phyloP scores from a whole-genome alignment of 2,113 vertebrate species.

The Pantherophis guttatus region DNA sequence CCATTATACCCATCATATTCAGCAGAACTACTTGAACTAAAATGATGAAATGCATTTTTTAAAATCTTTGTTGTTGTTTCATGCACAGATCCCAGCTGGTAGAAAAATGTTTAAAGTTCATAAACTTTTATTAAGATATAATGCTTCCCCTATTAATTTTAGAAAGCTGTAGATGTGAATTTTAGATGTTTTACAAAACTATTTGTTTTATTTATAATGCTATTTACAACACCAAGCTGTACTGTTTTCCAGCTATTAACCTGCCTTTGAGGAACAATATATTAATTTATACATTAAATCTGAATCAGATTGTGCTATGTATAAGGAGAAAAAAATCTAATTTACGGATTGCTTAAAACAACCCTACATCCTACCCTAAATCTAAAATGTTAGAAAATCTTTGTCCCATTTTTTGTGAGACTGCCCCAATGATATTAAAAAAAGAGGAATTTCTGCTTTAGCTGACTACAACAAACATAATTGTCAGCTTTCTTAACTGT shows the following conservation, averaged over 20 bases:
- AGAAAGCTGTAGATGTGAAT: slow-evolving; percentile 6
- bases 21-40: neutral
- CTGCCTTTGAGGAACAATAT: neutral
- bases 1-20: neutral
- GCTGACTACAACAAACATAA: neutral
- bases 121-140: slow-evolving; percentile 32
- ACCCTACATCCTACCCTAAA: neutral
- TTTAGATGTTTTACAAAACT: neutral
- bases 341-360: neutral
- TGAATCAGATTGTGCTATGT: neutral
- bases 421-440: neutral
- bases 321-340: neutral
- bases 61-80: slow-evolving; percentile 40
- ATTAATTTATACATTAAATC: neutral
- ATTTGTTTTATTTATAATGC: neutral
- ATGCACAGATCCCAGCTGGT: slow-evolving; percentile 40
- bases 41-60: neutral
- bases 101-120: slow-evolving; percentile 25
- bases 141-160: slow-evolving; percentile 37
- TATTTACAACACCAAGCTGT: neutral
- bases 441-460: neutral
- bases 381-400: neutral
- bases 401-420: neutral
- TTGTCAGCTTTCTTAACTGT: neutral
- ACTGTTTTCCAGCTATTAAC: neutral